Base-by-base conservation (phyloP, 2,888 invertebrate genomes). In the Polietes domitor region DNA sequence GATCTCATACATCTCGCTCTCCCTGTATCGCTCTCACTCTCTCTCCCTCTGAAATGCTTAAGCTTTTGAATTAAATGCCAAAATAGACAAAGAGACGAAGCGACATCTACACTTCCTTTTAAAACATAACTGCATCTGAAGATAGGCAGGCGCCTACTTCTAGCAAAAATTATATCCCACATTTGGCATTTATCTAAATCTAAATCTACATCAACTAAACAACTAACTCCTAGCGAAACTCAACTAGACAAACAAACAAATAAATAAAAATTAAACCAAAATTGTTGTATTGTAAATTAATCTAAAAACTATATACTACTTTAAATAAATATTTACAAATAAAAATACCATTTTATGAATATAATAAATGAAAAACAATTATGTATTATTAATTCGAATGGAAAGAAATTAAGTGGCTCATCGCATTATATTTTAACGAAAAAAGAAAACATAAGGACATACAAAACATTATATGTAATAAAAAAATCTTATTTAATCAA, bases 401-500 rank as follows among this genome's bases (percentile, higher is more conserved):
- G 68, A 77, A 55, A 47, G 80, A 84, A 87, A 86, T 84, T 74
- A 88, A 89, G 88, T 88, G 89, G 89, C 90, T 90, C 89, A 90
- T 89, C 86, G 89, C 90, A 88, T 88, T 81, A 63, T 84, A 78
- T 76, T 81, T 83, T 63, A 78, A 50, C 21, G 73, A 75, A 4
- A 28, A 21, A 1, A 63, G 4, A 73, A 78, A 37, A 73, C 71
- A 77, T 28, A 61, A 1, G 10, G 61, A 61, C 71, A 72, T 68
- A 73, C 53, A 75, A 77, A 81, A 84, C 21, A 61, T 28, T 61
- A 73, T 53, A 41, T 73, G 41, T 55, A 86, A 82, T 84, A 85
- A 87, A 88, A 37, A 75, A 73, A 63, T 24, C n/a, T 55, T 58
- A 68, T 37, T 68, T 87, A 77, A 89, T 86, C 83, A 77, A 85